Evolutionary conservation across 2,888 invertebrate species (phyloP).

Genomic region (Elegia similella): DNA sequence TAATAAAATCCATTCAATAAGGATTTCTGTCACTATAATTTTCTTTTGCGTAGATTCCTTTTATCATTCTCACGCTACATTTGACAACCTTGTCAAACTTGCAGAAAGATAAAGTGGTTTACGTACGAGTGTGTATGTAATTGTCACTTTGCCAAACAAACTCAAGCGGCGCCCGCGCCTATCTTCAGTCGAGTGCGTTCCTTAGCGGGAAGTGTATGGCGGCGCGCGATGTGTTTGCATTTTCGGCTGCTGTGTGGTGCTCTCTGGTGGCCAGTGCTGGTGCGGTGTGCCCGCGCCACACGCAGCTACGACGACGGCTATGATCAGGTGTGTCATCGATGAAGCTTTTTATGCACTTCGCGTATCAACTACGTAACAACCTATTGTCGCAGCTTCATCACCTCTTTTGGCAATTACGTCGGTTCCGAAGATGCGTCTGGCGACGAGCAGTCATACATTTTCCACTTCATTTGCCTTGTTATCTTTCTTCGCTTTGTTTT

Average conservation of each 20-base stretch:
- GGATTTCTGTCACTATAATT: slow-evolving; percentile 8
- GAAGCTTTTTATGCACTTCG: slow-evolving; percentile 61
- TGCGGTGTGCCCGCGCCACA: slow-evolving; percentile 67
- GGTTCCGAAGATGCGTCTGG: slow-evolving; percentile 38
- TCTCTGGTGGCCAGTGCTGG: slow-evolving; percentile 77
- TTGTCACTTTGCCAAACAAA: slow-evolving; percentile 75
- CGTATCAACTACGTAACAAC: slow-evolving; percentile 28
- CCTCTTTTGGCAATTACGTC: slow-evolving; percentile 56
- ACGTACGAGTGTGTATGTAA: slow-evolving; percentile 49
- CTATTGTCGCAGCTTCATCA: slow-evolving; percentile 66
- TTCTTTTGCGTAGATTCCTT: slow-evolving; percentile 14
- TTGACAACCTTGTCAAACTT: slow-evolving; percentile 51
- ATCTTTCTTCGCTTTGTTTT: slow-evolving; percentile 48
- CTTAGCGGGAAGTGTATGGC: slow-evolving; percentile 78
- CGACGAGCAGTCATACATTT: slow-evolving; percentile 63
- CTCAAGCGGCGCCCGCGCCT: slow-evolving; percentile 61
- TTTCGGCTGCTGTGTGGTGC: slow-evolving; percentile 77
- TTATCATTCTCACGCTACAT: slow-evolving; percentile 14
- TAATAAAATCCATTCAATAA: background rate
- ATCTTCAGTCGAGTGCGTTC: slow-evolving; percentile 76
- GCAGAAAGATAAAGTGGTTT: slow-evolving; percentile 63
- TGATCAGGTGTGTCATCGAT: slow-evolving; percentile 73
- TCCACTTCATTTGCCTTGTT: slow-evolving; percentile 69
- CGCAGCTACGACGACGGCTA: slow-evolving; percentile 74
- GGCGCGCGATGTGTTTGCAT: slow-evolving; percentile 78